phyloP scores from a whole-genome alignment of 2,888 invertebrate genomes.

The Amblyjoppa fuscipennis region DNA sequence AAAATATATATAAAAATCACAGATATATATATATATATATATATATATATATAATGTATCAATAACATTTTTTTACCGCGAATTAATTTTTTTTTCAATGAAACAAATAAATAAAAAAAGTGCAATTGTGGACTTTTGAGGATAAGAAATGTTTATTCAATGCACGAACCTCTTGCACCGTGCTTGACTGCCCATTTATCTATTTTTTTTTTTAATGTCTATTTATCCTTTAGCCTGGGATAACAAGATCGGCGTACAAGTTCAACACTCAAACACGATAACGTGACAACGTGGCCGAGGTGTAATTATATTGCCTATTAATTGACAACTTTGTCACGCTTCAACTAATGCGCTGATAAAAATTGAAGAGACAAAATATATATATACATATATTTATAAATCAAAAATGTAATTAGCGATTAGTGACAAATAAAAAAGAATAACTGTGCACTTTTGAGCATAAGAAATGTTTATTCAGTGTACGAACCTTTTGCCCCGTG shows the following conservation, averaged over 20 bases:
- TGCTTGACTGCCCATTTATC: no score
- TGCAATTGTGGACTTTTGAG: no score
- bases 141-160: no score
- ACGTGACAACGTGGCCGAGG: constrained; percentile 32
- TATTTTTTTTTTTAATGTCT: no score
- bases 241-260: not conserved
- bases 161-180: no score
- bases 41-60: not conserved
- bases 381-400: not conserved
- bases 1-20: not conserved
- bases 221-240: no score
- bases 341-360: not conserved
- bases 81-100: no score
- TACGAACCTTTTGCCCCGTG: no score
- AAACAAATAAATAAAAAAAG: no score
- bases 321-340: constrained; percentile 30
- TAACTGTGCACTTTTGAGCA: no score
- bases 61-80: not conserved
- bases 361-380: not conserved
- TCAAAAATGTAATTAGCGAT: not conserved
- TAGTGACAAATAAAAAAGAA: no score
- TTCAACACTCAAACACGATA: constrained; percentile 31
- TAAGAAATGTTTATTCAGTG: no score
- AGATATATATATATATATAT: not conserved
- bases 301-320: constrained; percentile 37